These are phyloP conservation scores for Coptodon rendalli DNA, from an alignment of 2,113 vertebrate species.

Conservation along the genomic window DNA sequence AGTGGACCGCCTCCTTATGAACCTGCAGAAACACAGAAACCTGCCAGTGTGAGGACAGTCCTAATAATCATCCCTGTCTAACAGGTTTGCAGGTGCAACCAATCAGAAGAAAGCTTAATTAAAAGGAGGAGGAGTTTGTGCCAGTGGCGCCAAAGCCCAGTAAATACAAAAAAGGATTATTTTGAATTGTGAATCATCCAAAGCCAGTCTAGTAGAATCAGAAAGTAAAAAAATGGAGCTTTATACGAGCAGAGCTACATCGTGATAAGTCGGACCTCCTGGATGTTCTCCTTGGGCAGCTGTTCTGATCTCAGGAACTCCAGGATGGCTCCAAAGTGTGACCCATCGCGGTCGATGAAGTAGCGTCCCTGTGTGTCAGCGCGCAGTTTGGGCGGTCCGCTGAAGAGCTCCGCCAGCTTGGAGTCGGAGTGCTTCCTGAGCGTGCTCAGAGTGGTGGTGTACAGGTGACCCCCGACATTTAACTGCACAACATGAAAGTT, in stretches of 20 bases:
- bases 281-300: conserved; percentile 74
- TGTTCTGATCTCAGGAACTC: conserved; percentile 82
- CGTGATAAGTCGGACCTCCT: conserved; percentile 49
- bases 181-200: neutral
- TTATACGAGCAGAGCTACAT: neutral
- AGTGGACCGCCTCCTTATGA: conserved; percentile 83
- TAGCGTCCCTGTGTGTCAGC: conserved; percentile 74
- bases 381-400: conserved; percentile 41
- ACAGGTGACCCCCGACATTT: conserved; percentile 83
- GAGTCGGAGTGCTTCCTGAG: conserved; percentile 80
- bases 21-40: conserved; percentile 43
- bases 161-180: neutral
- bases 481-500: conserved; percentile 74
- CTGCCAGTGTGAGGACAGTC: neutral
- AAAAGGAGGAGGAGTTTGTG: neutral
- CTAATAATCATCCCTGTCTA: neutral
- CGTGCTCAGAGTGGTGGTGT: conserved; percentile 76
- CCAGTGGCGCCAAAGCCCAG: neutral
- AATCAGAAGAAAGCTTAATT: neutral
- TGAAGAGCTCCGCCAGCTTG: conserved; percentile 80
- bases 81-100: neutral
- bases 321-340: conserved; percentile 79
- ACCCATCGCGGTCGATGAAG: conserved; percentile 86
- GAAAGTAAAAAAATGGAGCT: neutral
- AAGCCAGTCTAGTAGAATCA: neutral